Evolutionary conservation across 2,797 vertebrate species (phyloP), one percentile per base, ranked within the genome.

Genomic region (Anas flavirostris): DNA sequence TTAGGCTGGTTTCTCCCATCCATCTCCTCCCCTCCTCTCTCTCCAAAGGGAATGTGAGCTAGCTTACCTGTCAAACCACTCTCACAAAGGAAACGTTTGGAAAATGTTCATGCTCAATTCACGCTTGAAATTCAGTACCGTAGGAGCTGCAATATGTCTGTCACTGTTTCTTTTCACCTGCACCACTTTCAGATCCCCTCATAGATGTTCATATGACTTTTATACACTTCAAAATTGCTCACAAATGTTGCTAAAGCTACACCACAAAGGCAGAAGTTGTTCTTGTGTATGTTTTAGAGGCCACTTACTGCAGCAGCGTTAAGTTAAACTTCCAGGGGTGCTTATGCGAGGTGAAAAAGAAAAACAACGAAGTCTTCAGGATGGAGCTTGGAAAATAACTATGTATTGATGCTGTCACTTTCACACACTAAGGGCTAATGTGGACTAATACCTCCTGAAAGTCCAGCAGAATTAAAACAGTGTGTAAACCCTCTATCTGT

Each of bases 191-290:
- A 13, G 11, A 16, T 17, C 8, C 16, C 41, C 22, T 72, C 12
- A 4, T 1, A 1, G 3, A 18, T 13, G 2, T 64, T 48, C 11
- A 26, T 31, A 0, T 37, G 23, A 9, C 17, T 62, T 83, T 1
- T 64, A 13, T 4, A 0, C 19, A 6, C 2, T 35, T 73, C 3
- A 16, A 16, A 63, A 37, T 28, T 14, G 29, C 26, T 68, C 43
- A 9, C 13, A 44, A 73, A 11, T 7, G 2, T 16, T 80, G 19
- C 14, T 18, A 9, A 8, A 58, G 37, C 19, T 16, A 12, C 2
- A 0, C 5, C 23, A 16, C 0, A 0, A 5, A 52, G 23, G 31
- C 19, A 43, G 16, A 31, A 41, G 18, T 11, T 75, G 3, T 7
- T 14, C 2, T 3, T 63, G 46, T 59, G 21, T 41, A 22, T 85